These are phyloP conservation scores for Neoarius graeffei DNA, from an alignment of 2,113 vertebrate genomes.

Conservation along the genomic window DNA sequence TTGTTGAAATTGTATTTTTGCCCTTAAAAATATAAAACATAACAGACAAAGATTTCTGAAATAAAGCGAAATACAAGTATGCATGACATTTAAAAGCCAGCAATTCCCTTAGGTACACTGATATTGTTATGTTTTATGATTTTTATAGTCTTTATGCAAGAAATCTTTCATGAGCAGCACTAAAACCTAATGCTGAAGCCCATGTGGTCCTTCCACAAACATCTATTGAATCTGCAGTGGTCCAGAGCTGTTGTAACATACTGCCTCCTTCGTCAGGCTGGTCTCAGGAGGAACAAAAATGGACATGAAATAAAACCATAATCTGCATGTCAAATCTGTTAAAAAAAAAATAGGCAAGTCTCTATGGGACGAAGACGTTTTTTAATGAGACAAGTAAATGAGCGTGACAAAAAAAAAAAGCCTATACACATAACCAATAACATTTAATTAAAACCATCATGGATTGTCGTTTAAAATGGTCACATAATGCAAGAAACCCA, in stretches of 20 bases:
- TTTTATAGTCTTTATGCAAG: slow-evolving; percentile 29
- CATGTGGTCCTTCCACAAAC: slow-evolving; percentile 27
- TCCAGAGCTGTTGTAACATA: neutral
- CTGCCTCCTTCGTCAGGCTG: neutral
- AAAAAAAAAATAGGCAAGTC: slow-evolving; percentile 2
- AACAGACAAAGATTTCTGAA: neutral
- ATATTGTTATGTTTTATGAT: slow-evolving; percentile 32
- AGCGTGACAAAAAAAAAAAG: neutral
- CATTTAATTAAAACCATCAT: neutral
- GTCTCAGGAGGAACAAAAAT: slow-evolving; percentile 23
- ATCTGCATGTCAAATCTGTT: slow-evolving; percentile 31
- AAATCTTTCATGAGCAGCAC: slow-evolving; percentile 25
- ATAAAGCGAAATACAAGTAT: neutral
- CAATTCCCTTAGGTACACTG: slow-evolving; percentile 13
- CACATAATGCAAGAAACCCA: neutral
- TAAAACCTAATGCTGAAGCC: slow-evolving; percentile 35
- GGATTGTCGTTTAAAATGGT: neutral
- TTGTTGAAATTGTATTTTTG: neutral
- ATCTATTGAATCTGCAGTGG: slow-evolving; percentile 21
- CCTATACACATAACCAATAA: neutral
- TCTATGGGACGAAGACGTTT: neutral
- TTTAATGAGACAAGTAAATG: neutral
- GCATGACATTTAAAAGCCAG: neutral
- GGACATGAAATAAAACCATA: slow-evolving; percentile 29
- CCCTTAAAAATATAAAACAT: neutral